phyloP scores from a whole-genome alignment of 2,113 vertebrate species.

The Eulacestoma nigropectus region DNA sequence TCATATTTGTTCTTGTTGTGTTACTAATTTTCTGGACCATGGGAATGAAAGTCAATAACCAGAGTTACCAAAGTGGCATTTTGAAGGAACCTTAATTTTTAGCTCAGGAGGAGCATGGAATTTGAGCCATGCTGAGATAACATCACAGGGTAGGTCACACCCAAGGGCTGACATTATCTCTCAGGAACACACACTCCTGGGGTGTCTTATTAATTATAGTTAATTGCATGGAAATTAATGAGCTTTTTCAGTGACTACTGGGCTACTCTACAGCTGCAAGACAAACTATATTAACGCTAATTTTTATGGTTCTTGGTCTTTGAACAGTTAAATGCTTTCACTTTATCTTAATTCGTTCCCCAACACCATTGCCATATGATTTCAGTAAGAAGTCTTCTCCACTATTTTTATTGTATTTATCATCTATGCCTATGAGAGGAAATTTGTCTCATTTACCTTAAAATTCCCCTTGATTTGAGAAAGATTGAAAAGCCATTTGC shows the following conservation, averaged over 20 bases:
- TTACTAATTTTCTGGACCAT: background rate
- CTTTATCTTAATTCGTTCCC: conserved; percentile 22
- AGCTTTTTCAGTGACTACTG: conserved; percentile 61
- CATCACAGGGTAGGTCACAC: conserved; percentile 47
- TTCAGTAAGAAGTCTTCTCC: background rate
- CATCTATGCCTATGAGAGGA: background rate
- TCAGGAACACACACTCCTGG: conserved; percentile 49
- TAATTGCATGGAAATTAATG: conserved; percentile 74
- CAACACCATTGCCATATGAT: background rate
- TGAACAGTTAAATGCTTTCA: background rate
- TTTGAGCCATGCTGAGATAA: conserved; percentile 31
- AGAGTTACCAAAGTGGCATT: conserved; percentile 33
- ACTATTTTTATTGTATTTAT: background rate
- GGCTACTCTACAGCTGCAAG: conserved; percentile 53
- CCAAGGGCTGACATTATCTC: conserved; percentile 65
- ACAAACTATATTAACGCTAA: conserved; percentile 22
- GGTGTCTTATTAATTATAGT: conserved; percentile 71
- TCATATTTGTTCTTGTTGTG: background rate
- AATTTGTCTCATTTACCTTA: background rate
- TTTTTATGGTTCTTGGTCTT: conserved; percentile 29
- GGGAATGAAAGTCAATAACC: conserved; percentile 12
- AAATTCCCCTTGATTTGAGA: background rate
- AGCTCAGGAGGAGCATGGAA: background rate
- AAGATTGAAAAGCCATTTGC: background rate
- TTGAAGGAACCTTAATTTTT: conserved; percentile 22